These are phyloP conservation scores for Charaxes varanes DNA, from an alignment of 1,140 invertebrate genomes.

Conservation along the genomic window DNA sequence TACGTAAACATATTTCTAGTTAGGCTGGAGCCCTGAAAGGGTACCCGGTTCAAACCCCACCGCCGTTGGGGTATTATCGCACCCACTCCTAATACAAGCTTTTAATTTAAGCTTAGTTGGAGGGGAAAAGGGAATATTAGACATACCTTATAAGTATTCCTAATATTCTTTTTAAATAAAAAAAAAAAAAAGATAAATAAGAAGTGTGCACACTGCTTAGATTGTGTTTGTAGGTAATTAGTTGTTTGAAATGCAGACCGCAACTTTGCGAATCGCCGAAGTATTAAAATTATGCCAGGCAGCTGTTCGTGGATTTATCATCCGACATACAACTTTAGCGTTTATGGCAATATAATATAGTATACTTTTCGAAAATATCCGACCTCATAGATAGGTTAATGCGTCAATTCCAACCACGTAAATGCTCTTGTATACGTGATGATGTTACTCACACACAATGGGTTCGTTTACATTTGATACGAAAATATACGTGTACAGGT, in stretches of 20 bases:
- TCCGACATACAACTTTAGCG: neutral
- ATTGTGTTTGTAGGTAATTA: conserved; percentile 6
- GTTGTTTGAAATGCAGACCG: conserved; percentile 10
- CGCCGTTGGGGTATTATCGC: no score
- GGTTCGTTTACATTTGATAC: conserved; percentile 9
- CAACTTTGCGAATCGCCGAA: neutral
- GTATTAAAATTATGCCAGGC: conserved; percentile 8
- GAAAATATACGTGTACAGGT: no score
- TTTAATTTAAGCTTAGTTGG: no score
- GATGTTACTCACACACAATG: conserved; percentile 8
- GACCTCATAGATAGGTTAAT: neutral
- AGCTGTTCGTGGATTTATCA: neutral
- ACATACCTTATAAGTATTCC: no score
- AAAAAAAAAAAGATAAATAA: no score
- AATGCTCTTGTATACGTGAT: conserved; percentile 5
- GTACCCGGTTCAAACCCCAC: no score
- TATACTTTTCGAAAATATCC: neutral
- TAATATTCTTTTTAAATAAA: no score
- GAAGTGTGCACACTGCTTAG: no score
- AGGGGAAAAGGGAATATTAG: no score
- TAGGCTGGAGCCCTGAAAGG: no score
- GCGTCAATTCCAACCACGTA: conserved; percentile 6
- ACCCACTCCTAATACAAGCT: no score
- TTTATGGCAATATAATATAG: conserved; percentile 1
- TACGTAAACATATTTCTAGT: no score